phyloP scores from a whole-genome alignment of 2,888 invertebrate genomes.

The Heteromyza rotundicornis region DNA sequence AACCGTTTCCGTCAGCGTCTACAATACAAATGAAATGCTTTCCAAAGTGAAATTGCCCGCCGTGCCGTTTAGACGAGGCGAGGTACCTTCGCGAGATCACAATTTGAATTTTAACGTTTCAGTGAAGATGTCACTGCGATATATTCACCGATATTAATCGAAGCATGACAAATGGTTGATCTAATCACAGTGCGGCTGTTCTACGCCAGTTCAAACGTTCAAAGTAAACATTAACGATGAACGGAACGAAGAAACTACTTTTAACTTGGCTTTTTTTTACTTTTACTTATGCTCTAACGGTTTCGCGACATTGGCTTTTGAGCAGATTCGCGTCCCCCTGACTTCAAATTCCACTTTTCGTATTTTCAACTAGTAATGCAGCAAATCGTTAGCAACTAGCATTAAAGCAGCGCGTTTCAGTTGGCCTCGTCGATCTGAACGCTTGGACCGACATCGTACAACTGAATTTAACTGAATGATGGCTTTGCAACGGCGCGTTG shows the following conservation, averaged over 20 bases:
- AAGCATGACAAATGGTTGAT: conserved; percentile 53
- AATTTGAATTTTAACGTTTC: conserved; percentile 41
- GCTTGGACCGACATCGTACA: too few relatives aligned
- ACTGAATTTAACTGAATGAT: too few relatives aligned
- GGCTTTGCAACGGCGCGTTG: neutral
- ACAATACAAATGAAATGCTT: conserved; percentile 17
- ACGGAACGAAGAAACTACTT: too few relatives aligned
- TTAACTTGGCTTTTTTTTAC: too few relatives aligned
- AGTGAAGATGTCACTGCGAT: conserved; percentile 40
- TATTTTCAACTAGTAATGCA: neutral
- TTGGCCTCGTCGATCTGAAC: too few relatives aligned
- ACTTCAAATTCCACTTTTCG: neutral
- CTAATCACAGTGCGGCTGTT: conserved; percentile 39
- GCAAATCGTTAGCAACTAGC: too few relatives aligned
- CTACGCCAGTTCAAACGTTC: too few relatives aligned
- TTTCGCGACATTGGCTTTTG: neutral
- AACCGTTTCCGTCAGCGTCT: conserved; percentile 15
- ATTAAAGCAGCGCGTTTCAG: too few relatives aligned
- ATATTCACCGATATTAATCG: conserved; percentile 44
- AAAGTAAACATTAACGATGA: neutral
- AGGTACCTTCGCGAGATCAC: neutral
- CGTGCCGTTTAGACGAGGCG: neutral
- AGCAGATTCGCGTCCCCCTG: neutral
- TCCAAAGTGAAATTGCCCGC: conserved; percentile 21
- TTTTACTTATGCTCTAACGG: neutral